These are phyloP conservation scores for Diploscapter pachys DNA, from an alignment of 1,140 invertebrate genomes.

Conservation along the genomic window DNA sequence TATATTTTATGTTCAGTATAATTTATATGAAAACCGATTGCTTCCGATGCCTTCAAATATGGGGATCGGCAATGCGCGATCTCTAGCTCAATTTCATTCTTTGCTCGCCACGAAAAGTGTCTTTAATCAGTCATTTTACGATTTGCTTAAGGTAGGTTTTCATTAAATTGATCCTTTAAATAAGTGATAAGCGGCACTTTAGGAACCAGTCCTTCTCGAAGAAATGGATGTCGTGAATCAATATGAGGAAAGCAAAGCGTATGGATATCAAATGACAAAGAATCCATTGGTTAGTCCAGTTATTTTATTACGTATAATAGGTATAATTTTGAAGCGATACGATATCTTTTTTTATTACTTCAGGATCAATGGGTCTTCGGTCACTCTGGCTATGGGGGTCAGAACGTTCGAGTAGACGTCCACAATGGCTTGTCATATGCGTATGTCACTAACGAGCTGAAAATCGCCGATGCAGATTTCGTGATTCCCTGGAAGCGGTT, in stretches of 20 bases:
- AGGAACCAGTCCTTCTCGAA: slow-evolving; percentile 18
- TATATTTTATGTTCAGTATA: slow-evolving; percentile 33
- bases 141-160: not conserved
- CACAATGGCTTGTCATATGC: slow-evolving; percentile 32
- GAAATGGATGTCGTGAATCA: slow-evolving; percentile 37
- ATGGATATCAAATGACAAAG: slow-evolving; percentile 36
- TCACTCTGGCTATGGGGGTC: slow-evolving; percentile 37
- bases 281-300: slow-evolving; percentile 19
- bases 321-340: no score
- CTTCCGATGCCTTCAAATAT: slow-evolving; percentile 40
- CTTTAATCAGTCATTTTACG: not conserved
- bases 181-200: not conserved
- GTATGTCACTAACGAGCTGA: slow-evolving; percentile 37
- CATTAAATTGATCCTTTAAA: no score
- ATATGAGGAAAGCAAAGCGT: slow-evolving; percentile 33
- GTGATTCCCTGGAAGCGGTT: slow-evolving; percentile 26
- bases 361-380: slow-evolving; percentile 41
- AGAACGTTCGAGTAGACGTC: slow-evolving; percentile 40
- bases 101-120: slow-evolving; percentile 22
- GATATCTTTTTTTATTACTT: not conserved
- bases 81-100: slow-evolving; percentile 32
- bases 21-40: slow-evolving; percentile 28
- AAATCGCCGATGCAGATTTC: slow-evolving; percentile 32
- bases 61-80: slow-evolving; percentile 33
- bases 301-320: no score